A percentile compares a stretch with the other conserved stretches of the same genome.
Evolutionary conservation across 2,888 invertebrate genomes (phyloP).

Genomic region (Leucophenga montana): DNA sequence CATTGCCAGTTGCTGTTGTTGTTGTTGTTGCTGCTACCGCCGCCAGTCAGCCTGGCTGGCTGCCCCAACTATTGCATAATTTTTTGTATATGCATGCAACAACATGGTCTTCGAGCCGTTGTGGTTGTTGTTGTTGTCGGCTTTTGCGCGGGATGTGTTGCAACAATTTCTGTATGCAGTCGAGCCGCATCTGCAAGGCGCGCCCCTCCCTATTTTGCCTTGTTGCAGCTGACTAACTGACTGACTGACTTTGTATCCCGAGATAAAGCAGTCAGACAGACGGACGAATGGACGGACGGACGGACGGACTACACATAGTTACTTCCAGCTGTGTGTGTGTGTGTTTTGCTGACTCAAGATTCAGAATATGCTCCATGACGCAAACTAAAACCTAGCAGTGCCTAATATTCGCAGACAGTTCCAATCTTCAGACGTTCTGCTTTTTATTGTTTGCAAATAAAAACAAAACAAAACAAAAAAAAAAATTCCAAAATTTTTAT

Average conservation of each 20-base stretch:
- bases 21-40: too few species aligned
- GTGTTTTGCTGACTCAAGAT: constrained; percentile 22
- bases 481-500: constrained; percentile 50
- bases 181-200: constrained; percentile 16
- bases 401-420: not conserved
- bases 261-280: constrained; percentile 47
- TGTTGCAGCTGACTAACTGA: constrained; percentile 34
- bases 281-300: constrained; percentile 49
- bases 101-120: constrained; percentile 17
- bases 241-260: constrained; percentile 55
- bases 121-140: too few species aligned
- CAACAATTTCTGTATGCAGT: constrained; percentile 45
- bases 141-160: constrained; percentile 47
- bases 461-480: too few species aligned
- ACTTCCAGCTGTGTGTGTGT: constrained; percentile 55
- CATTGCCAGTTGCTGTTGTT: not conserved
- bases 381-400: not conserved
- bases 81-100: constrained; percentile 57
- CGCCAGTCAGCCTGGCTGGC: constrained; percentile 22
- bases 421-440: not conserved
- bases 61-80: constrained; percentile 55
- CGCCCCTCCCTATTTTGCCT: constrained; percentile 49
- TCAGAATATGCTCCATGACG: constrained; percentile 18
- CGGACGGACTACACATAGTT: constrained; percentile 26
- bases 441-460: too few species aligned